phyloP scores from a whole-genome alignment of 2,113 vertebrate genomes.

The Cyphomyrus discorhynchus region DNA sequence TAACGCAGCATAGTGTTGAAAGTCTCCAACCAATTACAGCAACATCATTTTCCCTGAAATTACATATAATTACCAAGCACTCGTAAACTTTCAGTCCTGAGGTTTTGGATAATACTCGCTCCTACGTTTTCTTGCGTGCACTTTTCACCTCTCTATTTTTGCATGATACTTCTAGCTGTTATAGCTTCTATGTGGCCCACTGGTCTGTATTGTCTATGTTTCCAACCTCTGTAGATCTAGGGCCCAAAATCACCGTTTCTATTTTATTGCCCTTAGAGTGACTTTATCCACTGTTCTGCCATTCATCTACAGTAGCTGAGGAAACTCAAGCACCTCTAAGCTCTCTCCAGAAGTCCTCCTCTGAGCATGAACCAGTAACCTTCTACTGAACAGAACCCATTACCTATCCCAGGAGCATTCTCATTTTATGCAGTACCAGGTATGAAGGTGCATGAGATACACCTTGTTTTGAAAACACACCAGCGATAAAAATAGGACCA shows the following conservation, averaged over 20 bases:
- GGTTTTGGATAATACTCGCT: neutral
- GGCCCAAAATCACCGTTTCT: neutral
- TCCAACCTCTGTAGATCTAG: neutral
- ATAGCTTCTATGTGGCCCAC: neutral
- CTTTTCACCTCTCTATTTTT: neutral
- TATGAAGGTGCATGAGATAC: neutral
- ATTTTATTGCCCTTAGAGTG: neutral
- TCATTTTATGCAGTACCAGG: neutral
- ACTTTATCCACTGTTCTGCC: neutral
- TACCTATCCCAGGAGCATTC: neutral
- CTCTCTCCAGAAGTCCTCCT: neutral
- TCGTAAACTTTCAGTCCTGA: neutral
- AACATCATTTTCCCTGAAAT: conserved; percentile 7
- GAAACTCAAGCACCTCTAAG: neutral
- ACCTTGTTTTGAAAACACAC: neutral
- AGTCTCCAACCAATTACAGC: conserved; percentile 13
- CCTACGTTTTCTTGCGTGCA: neutral
- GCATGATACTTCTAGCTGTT: neutral
- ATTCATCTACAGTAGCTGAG: neutral
- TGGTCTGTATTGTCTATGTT: neutral
- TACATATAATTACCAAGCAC: conserved; percentile 6
- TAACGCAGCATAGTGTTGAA: conserved; percentile 4
- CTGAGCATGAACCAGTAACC: neutral
- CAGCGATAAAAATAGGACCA: neutral
- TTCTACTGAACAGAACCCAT: neutral